Evolutionary conservation across 2,797 vertebrate species (phyloP), one percentile per base, ranked within the genome.

Genomic region (Gymnoscopelus braueri): DNA sequence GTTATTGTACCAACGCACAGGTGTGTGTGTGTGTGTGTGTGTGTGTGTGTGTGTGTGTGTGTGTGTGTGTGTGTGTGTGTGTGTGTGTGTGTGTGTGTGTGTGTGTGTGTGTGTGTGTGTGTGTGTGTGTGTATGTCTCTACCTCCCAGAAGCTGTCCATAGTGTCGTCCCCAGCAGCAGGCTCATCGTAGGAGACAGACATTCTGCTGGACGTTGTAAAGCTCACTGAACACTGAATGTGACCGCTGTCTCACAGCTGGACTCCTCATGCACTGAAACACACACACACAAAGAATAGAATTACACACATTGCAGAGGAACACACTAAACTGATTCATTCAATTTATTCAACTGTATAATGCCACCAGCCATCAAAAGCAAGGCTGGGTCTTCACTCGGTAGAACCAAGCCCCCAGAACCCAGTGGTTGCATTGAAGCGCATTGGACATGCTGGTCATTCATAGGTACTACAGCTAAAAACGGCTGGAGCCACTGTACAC

Each of bases 101-200:
- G 12, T 59, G 26, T 39, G 56, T 59, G 58, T 47, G 58, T 44
- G 19, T 29, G 56, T 29, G 54, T 32, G 24, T 50, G 66, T 29
- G 23, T n/a, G 24, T 39, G 54, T 0, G n/a, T 9, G 67, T 60
- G 1, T 11, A 55, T 7, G 56, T n/a, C 19, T 55, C 69, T 94
- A 98, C 97, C 97, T 99, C 97, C 97, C 97, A 98, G 91, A 99
- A 98, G 94, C 97, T 98, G 94, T 99, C 97, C 1, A 97, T 98
- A 72, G 93, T 95, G 91, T 98, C 97, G 91, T 99, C 97, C 0
- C 87, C 81, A 32, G 93, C 94, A 7, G 94, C 89, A 69, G 93
- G 87, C 88, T 99, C 97, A 39, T 99, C 97, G 65, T 98, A 98
- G 89, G 96, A 96, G 91, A 94, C 95, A 51, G 97, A 98, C 97